Conservation (phyloP, 2,888 invertebrate species). For the Scaptomyza tumidula region DNA sequence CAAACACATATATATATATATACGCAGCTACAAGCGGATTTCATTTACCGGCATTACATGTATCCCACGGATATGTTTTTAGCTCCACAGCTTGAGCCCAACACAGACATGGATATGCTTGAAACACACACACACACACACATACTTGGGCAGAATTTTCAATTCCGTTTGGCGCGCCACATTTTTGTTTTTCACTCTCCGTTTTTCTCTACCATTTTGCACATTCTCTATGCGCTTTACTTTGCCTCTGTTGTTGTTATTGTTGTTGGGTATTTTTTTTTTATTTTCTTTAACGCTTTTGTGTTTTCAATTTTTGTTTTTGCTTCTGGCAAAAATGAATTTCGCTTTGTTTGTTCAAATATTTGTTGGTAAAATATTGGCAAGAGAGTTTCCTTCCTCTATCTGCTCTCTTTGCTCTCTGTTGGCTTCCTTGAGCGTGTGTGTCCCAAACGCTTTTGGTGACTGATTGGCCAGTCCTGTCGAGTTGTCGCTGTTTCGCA, state of each 20-base stretch:
- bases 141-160: conserved; percentile 66
- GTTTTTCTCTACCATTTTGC: conserved; percentile 30
- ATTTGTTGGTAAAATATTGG: conserved; percentile 71
- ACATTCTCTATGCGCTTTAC: conserved; percentile 34
- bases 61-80: conserved; percentile 79
- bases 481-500: conserved; percentile 43
- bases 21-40: conserved; percentile 77
- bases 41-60: conserved; percentile 82
- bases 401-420: background rate
- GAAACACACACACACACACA: conserved; percentile 36
- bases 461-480: conserved; percentile 68
- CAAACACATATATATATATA: conserved; percentile 18
- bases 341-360: conserved; percentile 76
- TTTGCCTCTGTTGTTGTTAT: conserved; percentile 19
- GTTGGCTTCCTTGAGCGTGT: conserved; percentile 8
- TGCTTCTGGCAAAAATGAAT: conserved; percentile 61
- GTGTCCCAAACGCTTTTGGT: conserved; percentile 31
- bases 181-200: conserved; percentile 33
- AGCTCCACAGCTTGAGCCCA: conserved; percentile 64
- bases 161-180: conserved; percentile 80
- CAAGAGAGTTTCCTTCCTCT: background rate
- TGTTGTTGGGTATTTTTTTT: conserved; percentile 1
- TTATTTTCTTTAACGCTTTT: conserved; percentile 8
- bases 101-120: conserved; percentile 72
- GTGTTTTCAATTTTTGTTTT: conserved; percentile 3